A percentile compares a stretch with the other conserved stretches of the same genome.
These are phyloP conservation scores for Sceloporus undulatus DNA, from an alignment of 2,113 vertebrate species.

Conservation along the genomic window DNA sequence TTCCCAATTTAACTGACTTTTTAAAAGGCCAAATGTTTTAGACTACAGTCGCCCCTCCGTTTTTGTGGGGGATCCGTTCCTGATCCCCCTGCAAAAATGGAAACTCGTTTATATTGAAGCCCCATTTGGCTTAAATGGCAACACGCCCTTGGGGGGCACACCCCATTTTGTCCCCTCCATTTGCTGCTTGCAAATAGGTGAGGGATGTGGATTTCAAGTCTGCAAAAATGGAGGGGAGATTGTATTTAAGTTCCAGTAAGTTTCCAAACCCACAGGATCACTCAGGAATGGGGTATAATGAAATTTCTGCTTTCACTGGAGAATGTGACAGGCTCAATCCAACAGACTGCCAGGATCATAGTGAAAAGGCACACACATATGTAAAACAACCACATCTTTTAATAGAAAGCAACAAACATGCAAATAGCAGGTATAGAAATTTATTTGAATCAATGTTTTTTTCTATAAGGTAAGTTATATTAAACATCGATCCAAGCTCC, in stretches of 20 bases:
- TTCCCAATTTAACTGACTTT: background rate
- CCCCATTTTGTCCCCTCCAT: too few relatives aligned
- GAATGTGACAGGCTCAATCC: background rate
- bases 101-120: too few relatives aligned
- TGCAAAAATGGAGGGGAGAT: too few relatives aligned
- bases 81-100: too few relatives aligned
- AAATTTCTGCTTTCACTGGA: background rate
- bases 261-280: background rate
- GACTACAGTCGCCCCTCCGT: too few relatives aligned
- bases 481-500: constrained; percentile 87
- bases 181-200: too few relatives aligned
- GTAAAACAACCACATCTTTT: constrained; percentile 86
- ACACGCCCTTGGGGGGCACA: too few relatives aligned
- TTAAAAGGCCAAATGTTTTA: background rate
- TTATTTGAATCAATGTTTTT: constrained; percentile 84
- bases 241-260: background rate
- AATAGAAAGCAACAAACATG: constrained; percentile 89
- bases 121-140: too few relatives aligned
- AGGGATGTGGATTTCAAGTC: too few relatives aligned
- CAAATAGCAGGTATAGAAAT: constrained; percentile 91
- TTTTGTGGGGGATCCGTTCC: too few relatives aligned
- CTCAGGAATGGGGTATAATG: background rate
- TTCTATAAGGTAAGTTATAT: constrained; percentile 87
- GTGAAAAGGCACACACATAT: constrained; percentile 50
- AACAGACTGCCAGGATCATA: background rate